Evolutionary conservation across 1,140 invertebrate species (phyloP).

Genomic region (Macrobrachium nipponense): DNA sequence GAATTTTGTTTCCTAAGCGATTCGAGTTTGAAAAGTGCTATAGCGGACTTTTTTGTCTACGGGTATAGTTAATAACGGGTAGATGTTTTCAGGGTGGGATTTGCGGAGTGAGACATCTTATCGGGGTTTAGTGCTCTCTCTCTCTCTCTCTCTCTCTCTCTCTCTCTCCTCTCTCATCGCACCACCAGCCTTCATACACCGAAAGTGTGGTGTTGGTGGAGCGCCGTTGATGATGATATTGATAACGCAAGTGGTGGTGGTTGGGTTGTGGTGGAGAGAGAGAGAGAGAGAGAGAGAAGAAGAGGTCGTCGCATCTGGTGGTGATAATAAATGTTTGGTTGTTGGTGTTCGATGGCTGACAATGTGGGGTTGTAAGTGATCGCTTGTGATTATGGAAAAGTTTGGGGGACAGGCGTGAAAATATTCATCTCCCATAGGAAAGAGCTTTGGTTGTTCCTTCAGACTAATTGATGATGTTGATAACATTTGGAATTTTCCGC

Average conservation of each 20-base stretch:
- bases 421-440: no score
- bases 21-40: no score
- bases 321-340: background rate
- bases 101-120: conserved; percentile 6
- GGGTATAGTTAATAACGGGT: background rate
- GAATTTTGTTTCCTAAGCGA: no score
- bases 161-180: background rate
- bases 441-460: no score
- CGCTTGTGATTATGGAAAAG: no score
- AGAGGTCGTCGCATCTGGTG: background rate
- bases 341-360: background rate
- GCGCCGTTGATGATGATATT: background rate
- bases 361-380: background rate
- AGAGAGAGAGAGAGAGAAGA: conserved; percentile 25
- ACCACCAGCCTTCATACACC: no score
- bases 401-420: no score
- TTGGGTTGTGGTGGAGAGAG: conserved; percentile 20
- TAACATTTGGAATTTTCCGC: no score
- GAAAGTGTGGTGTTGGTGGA: conserved; percentile 1
- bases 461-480: no score
- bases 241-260: conserved; percentile 7
- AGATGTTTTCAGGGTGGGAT: background rate
- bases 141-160: conserved; percentile 38
- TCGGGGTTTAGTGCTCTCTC: conserved; percentile 4
- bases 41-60: no score